Base-by-base conservation (phyloP, 1,140 invertebrate species). In the Euglossa dilemma region DNA sequence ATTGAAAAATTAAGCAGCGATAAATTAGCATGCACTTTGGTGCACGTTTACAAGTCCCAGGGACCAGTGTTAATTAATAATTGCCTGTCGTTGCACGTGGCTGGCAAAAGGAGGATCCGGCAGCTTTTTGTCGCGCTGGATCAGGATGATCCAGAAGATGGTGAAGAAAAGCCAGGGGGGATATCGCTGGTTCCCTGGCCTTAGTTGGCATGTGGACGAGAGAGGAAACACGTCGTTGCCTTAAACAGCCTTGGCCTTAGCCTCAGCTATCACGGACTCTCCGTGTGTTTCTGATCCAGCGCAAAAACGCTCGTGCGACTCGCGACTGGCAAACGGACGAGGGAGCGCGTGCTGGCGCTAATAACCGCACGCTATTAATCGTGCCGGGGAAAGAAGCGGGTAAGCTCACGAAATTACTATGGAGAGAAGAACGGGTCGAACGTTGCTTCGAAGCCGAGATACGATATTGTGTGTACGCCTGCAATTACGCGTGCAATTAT, bases 181-280 rank as follows among this genome's bases (percentile, higher is more conserved):
- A 56, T 81, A 76, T 52, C 64, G 45, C 57, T 54, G 59, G 50
- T 72, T 84, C 47, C 61, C 77, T 72, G 66, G 85, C 67, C 67
- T 54, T 71, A 76, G 52, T 86, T 69, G 75, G 84, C 54, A 74
- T 63, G 70, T 56, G 61, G 47, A 54, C 67, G 18, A 61, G 28
- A 75, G 47, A 36, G 4, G 16, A 20, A 61, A 80, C 61, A 45
- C 6, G 18, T 73, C 50, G 63, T 56, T 80, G 72, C 73, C 82
- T 81, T 87, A 88, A 88, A 77, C 67, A 84, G 73, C 86, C 85
- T 88, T 87, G 84, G 86, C 85, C 72, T 80, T 52, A 25, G n/a
- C 74, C 71, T 77, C 71, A 77, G 69, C 64, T 83, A 87, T 87
- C 71, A 43, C 56, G 28, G 84, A 36, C 28, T 69, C 47, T 59